Conservation (phyloP, 2,113 vertebrate genomes). For the Entomyzon cyanotis region DNA sequence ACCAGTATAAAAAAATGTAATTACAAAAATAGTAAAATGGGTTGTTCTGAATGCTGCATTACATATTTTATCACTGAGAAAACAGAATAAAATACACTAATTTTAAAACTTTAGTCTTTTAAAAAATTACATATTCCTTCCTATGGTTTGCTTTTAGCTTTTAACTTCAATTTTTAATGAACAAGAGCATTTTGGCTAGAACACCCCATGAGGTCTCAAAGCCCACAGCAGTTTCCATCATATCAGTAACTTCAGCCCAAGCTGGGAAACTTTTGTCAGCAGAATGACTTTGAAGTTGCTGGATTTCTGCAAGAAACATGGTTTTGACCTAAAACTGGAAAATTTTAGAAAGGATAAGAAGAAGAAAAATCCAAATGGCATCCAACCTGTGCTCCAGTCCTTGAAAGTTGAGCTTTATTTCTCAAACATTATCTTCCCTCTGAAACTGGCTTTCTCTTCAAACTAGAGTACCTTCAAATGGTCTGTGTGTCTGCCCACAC, state of each 20-base stretch:
- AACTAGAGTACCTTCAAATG: background rate
- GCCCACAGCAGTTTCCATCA: background rate
- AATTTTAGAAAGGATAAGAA: background rate
- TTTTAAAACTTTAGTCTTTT: background rate
- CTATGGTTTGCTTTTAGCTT: background rate
- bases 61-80: background rate
- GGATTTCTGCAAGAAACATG: background rate
- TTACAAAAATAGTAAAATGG: background rate
- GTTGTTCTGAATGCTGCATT: background rate
- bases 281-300: constrained; percentile 33
- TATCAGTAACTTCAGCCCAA: background rate
- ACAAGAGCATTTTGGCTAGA: background rate
- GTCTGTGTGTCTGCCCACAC: background rate
- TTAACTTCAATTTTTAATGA: background rate
- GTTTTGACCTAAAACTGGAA: background rate
- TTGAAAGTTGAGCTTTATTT: background rate
- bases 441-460: background rate
- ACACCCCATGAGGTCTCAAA: background rate
- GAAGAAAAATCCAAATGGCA: background rate
- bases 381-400: background rate
- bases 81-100: background rate
- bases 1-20: background rate
- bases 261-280: background rate
- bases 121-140: background rate
- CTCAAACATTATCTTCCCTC: background rate